Evolutionary conservation across 2,888 invertebrate genomes (phyloP).

Genomic region (Strigamia crassipes): DNA sequence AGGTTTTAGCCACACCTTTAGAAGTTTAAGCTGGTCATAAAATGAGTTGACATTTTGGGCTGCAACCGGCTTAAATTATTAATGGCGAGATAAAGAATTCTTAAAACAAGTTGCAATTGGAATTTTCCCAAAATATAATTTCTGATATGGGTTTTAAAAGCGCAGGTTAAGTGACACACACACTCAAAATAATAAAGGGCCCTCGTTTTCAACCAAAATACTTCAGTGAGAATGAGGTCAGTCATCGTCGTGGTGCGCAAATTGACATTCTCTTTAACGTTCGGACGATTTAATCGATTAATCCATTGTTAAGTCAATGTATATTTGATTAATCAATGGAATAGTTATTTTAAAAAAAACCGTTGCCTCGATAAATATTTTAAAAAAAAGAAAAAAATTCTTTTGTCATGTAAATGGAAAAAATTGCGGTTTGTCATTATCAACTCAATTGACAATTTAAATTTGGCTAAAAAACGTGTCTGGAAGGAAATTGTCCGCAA

Average conservation of each 20-base stretch:
- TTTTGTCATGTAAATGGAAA: neutral
- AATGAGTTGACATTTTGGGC: neutral
- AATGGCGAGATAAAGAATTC: neutral
- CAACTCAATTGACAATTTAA: neutral
- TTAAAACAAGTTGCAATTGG: neutral
- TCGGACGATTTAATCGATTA: neutral
- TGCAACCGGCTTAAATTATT: neutral
- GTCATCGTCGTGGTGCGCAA: neutral
- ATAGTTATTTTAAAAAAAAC: neutral
- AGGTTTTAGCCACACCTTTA: neutral
- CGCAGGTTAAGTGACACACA: neutral
- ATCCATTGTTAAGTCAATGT: neutral
- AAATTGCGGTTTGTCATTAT: neutral
- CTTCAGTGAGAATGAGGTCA: neutral
- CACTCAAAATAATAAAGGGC: neutral
- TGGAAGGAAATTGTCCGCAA: neutral
- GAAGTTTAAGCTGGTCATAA: neutral
- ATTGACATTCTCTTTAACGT: neutral
- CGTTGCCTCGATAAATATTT: neutral
- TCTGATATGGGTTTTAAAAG: neutral
- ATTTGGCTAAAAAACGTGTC: neutral
- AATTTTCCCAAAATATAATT: neutral
- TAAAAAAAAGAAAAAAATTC: neutral
- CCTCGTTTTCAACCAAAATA: conserved; percentile 6
- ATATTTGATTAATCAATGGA: neutral